Conservation (phyloP, 1,140 invertebrate genomes). For the Lordiphosa mommai region DNA sequence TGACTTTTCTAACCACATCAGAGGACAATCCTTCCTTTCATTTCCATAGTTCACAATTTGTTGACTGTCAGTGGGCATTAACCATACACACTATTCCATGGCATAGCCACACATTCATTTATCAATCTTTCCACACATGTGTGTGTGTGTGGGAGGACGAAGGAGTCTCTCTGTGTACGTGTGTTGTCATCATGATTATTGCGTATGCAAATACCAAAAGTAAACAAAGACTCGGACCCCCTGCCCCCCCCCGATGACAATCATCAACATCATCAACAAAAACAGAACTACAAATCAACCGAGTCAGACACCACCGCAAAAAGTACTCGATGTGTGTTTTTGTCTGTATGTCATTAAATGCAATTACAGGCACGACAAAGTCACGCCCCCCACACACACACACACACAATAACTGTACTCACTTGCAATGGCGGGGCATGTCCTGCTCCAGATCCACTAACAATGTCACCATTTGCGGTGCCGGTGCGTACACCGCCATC, state of each 20-base stretch:
- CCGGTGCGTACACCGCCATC: conserved; percentile 31
- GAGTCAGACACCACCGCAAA: conserved; percentile 18
- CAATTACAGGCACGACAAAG: conserved; percentile 60
- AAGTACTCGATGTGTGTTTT: conserved; percentile 8
- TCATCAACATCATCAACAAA: conserved; percentile 40
- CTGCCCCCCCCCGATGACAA: conserved; percentile 36
- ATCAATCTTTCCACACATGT: neutral
- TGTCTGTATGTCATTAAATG: conserved; percentile 53
- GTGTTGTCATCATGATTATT: conserved; percentile 49
- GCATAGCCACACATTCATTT: conserved; percentile 30
- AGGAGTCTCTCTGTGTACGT: neutral
- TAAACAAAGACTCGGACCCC: conserved; percentile 34
- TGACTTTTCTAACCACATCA: too few relatives aligned
- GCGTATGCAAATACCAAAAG: conserved; percentile 56
- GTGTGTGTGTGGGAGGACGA: too few relatives aligned
- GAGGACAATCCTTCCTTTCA: neutral
- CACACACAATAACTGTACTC: conserved; percentile 57
- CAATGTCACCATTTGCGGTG: conserved; percentile 83
- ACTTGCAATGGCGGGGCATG: conserved; percentile 84
- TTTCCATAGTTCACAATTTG: conserved; percentile 43
- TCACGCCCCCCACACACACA: conserved; percentile 18
- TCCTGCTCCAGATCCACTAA: conserved; percentile 45
- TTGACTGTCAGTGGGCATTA: conserved; percentile 46
- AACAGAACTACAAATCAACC: conserved; percentile 61
- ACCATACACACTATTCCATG: conserved; percentile 6